phyloP scores from a whole-genome alignment of 2,797 vertebrate species.

The Sebastes trivittatus region DNA sequence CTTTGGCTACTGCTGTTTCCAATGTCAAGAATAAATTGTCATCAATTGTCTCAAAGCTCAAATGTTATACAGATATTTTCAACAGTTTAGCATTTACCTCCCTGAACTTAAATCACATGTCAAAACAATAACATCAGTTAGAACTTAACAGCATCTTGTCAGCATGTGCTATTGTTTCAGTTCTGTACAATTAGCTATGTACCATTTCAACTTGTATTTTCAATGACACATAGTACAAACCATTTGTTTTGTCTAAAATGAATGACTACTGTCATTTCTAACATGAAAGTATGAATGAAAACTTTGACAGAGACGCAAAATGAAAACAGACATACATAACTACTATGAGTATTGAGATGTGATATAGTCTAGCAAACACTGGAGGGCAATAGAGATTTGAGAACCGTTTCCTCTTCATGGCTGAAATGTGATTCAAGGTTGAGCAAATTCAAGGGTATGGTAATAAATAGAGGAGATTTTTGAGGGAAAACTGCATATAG shows the following conservation, averaged over 20 bases:
- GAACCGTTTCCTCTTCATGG: neutral
- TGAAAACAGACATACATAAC: neutral
- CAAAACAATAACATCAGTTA: neutral
- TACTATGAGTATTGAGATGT: slow-evolving; percentile 5
- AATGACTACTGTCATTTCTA: neutral
- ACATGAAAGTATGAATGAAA: neutral
- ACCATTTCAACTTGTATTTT: no score
- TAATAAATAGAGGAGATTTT: neutral
- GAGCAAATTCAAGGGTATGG: neutral
- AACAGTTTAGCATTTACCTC: neutral
- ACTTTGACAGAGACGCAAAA: neutral
- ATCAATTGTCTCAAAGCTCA: no score
- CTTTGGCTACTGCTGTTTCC: no score
- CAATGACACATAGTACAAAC: no score
- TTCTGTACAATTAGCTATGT: neutral
- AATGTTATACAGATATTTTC: no score
- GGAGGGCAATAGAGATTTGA: slow-evolving; percentile 67
- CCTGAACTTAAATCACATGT: neutral
- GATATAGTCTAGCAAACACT: slow-evolving; percentile 52
- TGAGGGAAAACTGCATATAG: neutral
- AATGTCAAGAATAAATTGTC: no score
- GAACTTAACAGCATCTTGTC: no score
- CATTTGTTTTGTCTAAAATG: no score
- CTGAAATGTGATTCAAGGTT: neutral
- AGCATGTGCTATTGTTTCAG: neutral